A percentile compares a stretch with the other conserved stretches of the same genome.
phyloP scores from a whole-genome alignment of 2,797 vertebrate species.

The Phoxinus dragarum region DNA sequence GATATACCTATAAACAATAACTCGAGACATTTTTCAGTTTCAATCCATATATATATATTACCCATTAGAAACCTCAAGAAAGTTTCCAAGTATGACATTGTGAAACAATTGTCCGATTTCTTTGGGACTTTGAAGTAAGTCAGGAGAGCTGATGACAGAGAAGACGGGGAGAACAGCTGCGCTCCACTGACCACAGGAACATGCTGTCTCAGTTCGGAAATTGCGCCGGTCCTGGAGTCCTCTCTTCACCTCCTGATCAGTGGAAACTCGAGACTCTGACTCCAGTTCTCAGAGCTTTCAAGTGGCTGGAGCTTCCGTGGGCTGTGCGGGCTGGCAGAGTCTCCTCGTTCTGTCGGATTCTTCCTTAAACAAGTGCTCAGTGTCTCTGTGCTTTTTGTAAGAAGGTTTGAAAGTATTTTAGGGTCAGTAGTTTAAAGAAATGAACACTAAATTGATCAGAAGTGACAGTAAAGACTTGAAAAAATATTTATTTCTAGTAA shows the following conservation, averaged over 20 bases:
- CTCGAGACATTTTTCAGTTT: neutral
- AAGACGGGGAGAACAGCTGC: conserved; percentile 55
- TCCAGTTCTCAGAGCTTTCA: conserved; percentile 33
- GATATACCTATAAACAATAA: neutral
- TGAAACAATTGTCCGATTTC: conserved; percentile 4
- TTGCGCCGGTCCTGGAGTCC: conserved; percentile 69
- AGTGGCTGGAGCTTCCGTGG: conserved; percentile 15
- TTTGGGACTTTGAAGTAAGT: conserved; percentile 18
- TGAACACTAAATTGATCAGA: neutral
- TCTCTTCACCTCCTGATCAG: conserved; percentile 78
- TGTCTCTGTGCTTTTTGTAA: conserved; percentile 55
- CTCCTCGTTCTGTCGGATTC: conserved; percentile 52
- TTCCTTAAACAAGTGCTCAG: conserved; percentile 68
- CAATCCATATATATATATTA: neutral
- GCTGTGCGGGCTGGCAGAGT: conserved; percentile 60
- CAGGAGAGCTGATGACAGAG: conserved; percentile 53
- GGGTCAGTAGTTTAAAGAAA: neutral
- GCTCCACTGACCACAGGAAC: conserved; percentile 51
- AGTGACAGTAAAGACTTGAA: neutral
- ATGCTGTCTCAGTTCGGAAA: conserved; percentile 59
- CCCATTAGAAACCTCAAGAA: conserved; percentile 3
- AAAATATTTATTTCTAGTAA: neutral
- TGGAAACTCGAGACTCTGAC: conserved; percentile 69
- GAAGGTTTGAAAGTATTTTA: conserved; percentile 22
- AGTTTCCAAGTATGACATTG: neutral